Conservation (phyloP, 2,797 vertebrate species). For the Gymnocypris eckloni region DNA sequence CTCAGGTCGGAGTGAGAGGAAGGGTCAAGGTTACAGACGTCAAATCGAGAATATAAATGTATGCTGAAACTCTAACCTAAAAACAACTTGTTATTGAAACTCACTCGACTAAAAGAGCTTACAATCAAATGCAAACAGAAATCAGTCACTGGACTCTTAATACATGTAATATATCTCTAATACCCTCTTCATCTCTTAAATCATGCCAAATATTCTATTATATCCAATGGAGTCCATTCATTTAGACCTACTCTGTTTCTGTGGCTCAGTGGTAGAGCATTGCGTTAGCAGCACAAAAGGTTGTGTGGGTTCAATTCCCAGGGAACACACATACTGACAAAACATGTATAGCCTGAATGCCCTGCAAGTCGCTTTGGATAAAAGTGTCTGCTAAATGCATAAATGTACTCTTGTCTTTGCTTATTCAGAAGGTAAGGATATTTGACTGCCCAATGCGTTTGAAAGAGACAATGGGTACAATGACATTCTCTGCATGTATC, state of each 20-base stretch:
- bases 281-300: no score
- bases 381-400: no score
- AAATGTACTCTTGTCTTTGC: no score
- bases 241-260: not conserved
- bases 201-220: not conserved
- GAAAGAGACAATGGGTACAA: conserved; percentile 88
- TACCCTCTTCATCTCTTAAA: not conserved
- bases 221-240: not conserved
- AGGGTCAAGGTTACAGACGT: conserved; percentile 66
- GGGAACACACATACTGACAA: no score
- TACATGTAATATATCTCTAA: not conserved
- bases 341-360: no score
- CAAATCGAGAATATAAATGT: not conserved
- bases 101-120: not conserved
- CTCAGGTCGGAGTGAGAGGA: conserved; percentile 60
- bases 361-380: no score
- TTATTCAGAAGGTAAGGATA: conserved; percentile 83
- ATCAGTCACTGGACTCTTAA: not conserved
- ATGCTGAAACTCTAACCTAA: not conserved
- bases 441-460: conserved; percentile 62
- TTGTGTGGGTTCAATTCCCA: no score
- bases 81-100: not conserved
- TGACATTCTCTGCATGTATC: conserved; percentile 83
- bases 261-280: no score
- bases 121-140: not conserved